Evolutionary conservation across 2,113 vertebrate genomes (phyloP).

Genomic region (Ophiodon elongatus): DNA sequence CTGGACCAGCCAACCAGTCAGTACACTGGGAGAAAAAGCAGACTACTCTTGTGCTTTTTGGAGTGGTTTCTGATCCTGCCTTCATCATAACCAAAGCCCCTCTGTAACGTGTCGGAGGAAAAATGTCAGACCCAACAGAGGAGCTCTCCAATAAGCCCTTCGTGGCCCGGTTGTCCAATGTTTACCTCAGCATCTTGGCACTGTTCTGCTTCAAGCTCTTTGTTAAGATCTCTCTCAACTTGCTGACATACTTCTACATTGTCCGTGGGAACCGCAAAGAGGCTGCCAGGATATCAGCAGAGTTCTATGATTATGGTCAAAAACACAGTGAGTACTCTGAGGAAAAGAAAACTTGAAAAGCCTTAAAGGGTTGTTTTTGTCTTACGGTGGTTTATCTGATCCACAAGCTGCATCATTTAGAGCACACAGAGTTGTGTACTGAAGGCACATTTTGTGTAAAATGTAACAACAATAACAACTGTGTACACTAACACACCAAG

Average conservation of each 20-base stretch:
- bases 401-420: background rate
- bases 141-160: constrained; percentile 87
- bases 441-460: background rate
- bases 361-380: background rate
- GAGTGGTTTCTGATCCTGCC: constrained; percentile 84
- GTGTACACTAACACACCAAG: background rate
- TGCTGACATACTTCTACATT: constrained; percentile 97
- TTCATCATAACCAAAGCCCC: constrained; percentile 75
- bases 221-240: constrained; percentile 95
- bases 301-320: constrained; percentile 94
- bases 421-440: background rate
- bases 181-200: constrained; percentile 96
- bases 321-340: constrained; percentile 87
- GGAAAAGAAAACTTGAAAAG: background rate
- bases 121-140: constrained; percentile 75
- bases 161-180: constrained; percentile 91
- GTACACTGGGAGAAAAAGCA: constrained; percentile 57
- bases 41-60: constrained; percentile 74
- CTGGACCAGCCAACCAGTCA: constrained; percentile 53
- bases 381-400: background rate
- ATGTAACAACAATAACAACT: background rate
- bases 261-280: constrained; percentile 96
- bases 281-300: constrained; percentile 94
- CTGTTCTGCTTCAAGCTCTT: constrained; percentile 99
- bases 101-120: constrained; percentile 62